Conservation (phyloP, 2,113 vertebrate species). For the Erpornis zantholeuca region DNA sequence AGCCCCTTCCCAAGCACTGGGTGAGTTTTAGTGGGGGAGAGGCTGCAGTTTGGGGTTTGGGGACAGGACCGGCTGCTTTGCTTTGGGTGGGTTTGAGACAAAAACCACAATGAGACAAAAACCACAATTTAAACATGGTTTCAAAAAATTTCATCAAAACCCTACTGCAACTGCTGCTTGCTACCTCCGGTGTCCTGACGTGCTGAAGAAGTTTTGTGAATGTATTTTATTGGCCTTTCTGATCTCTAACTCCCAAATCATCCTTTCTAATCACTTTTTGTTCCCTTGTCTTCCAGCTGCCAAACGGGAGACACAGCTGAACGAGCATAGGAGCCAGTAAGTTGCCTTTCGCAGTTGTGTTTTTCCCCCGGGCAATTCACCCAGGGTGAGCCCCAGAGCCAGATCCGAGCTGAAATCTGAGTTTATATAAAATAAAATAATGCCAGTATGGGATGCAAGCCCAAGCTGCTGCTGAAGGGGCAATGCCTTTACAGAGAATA, state of each 20-base stretch:
- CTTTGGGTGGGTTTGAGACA: background rate
- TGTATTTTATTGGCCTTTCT: background rate
- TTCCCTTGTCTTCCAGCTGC: constrained; percentile 24
- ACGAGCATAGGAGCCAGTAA: constrained; percentile 51
- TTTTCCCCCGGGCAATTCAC: background rate
- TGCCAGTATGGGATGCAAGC: background rate
- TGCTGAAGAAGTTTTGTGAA: background rate
- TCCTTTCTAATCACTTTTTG: background rate
- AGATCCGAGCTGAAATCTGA: background rate
- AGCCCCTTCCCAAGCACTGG: background rate
- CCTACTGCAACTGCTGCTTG: accelerated
- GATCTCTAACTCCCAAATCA: background rate
- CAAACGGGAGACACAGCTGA: background rate
- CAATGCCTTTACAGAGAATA: background rate
- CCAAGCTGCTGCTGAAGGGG: background rate
- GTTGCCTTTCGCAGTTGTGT: background rate
- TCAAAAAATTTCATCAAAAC: background rate
- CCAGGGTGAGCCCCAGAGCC: background rate
- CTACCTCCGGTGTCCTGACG: accelerated
- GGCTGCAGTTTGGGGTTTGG: background rate
- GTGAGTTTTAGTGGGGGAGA: background rate
- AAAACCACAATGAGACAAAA: background rate
- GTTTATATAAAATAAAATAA: background rate
- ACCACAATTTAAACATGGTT: accelerated
- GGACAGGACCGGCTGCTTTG: background rate